A percentile compares a stretch with the other conserved stretches of the same genome.
These are phyloP conservation scores for Hoplias malabaricus DNA, from an alignment of 2,113 vertebrate species.

Conservation along the genomic window DNA sequence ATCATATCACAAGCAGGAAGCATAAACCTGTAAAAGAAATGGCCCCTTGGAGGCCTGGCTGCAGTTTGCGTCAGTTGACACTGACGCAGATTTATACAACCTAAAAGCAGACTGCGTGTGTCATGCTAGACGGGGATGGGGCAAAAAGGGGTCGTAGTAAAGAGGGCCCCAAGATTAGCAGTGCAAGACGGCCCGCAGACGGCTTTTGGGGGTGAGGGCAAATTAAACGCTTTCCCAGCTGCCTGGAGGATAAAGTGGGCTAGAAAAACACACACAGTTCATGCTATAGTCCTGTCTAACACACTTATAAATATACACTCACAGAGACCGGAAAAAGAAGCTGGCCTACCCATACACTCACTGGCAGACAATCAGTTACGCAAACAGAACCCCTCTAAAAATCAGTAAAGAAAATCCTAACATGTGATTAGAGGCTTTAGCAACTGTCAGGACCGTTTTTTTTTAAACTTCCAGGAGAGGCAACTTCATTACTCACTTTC, in stretches of 20 bases:
- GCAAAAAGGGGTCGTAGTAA: background rate
- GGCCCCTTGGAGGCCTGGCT: background rate
- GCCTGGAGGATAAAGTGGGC: conserved; percentile 52
- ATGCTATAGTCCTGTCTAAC: conserved; percentile 14
- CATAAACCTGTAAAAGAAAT: conserved; percentile 14
- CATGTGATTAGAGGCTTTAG: background rate
- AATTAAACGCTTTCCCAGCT: conserved; percentile 63
- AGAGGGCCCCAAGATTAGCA: conserved; percentile 17
- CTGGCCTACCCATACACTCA: background rate
- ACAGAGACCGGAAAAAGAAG: conserved; percentile 20
- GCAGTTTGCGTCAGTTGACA: background rate
- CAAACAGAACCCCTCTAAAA: background rate
- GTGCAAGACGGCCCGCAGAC: background rate
- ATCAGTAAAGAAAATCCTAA: background rate
- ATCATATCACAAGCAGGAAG: conserved; percentile 24
- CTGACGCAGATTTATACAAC: background rate
- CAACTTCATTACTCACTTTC: too few relatives aligned
- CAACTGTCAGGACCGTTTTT: background rate
- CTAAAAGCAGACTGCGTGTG: background rate
- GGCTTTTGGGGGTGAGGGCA: conserved; percentile 43
- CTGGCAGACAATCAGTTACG: conserved; percentile 10
- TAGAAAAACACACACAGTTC: conserved; percentile 50
- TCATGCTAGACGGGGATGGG: background rate
- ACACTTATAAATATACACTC: conserved; percentile 12
- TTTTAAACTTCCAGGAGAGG: too few relatives aligned